Percentiles rank a stretch among this genome's conserved stretches.
Evolutionary conservation across 2,888 invertebrate genomes (phyloP).

Genomic region (Uropetala carovei): DNA sequence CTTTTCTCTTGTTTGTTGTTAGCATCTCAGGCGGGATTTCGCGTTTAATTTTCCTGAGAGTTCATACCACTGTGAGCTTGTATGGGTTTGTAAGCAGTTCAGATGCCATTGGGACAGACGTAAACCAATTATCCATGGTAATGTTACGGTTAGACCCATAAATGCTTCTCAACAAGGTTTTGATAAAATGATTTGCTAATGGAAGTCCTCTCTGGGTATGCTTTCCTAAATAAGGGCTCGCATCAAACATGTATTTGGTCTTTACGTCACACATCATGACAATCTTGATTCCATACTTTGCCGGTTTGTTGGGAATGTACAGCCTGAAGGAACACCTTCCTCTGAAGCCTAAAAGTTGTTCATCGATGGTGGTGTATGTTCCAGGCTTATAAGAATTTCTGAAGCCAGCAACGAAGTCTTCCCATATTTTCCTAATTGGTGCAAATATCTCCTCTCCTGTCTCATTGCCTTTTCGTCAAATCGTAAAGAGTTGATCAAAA

Average conservation of each 20-base stretch:
- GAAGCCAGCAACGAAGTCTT: neutral
- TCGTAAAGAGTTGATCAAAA: no score
- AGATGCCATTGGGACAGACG: no score
- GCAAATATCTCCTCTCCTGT: no score
- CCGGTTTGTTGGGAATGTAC: conserved; percentile 32
- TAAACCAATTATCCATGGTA: conserved; percentile 9
- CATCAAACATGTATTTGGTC: neutral
- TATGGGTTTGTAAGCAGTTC: no score
- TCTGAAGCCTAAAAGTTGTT: conserved; percentile 11
- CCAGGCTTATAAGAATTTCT: neutral
- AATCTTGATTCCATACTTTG: conserved; percentile 32
- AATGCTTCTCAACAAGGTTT: neutral
- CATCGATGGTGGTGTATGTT: neutral
- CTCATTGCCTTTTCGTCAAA: no score
- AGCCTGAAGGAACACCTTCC: neutral
- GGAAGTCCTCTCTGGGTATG: neutral
- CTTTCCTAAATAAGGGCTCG: neutral
- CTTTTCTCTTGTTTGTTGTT: no score
- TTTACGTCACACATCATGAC: conserved; percentile 19
- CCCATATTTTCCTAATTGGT: conserved; percentile 3
- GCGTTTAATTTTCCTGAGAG: no score
- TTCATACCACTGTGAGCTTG: no score
- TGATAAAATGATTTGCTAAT: neutral
- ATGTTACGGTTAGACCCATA: neutral
- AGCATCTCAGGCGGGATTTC: no score